Percentiles rank a stretch among this genome's conserved stretches.
Evolutionary conservation across 2,888 invertebrate species (phyloP).

Genomic region (Acleris laterana): DNA sequence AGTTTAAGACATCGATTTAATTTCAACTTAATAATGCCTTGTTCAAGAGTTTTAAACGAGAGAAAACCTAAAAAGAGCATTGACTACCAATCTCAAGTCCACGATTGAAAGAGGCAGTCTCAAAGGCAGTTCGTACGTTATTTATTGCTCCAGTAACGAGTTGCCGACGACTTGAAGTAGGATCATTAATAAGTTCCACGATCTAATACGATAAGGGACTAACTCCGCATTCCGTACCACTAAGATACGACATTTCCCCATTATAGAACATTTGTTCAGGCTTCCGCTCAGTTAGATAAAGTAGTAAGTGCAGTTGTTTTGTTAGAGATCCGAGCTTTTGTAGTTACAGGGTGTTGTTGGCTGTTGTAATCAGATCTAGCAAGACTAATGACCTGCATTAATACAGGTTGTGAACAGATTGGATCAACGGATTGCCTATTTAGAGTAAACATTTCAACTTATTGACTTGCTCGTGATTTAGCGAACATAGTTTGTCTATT

Average conservation of each 20-base stretch:
- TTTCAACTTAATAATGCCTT: neutral
- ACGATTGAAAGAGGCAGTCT: constrained; percentile 59
- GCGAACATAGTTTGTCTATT: neutral
- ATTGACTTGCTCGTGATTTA: constrained; percentile 28
- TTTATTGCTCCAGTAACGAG: constrained; percentile 71
- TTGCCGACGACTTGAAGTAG: constrained; percentile 63
- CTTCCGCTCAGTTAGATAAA: constrained; percentile 45
- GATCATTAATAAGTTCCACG: constrained; percentile 69
- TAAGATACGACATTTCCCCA: constrained; percentile 49
- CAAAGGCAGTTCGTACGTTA: constrained; percentile 60
- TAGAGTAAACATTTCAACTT: constrained; percentile 38
- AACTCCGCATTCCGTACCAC: constrained; percentile 46
- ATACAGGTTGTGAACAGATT: constrained; percentile 65
- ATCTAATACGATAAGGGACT: constrained; percentile 51
- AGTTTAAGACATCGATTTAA: neutral
- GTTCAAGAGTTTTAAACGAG: neutral
- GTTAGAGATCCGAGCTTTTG: constrained; percentile 46
- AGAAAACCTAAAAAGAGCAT: constrained; percentile 44
- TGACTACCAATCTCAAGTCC: constrained; percentile 50
- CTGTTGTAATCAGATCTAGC: constrained; percentile 66
- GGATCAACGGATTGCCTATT: constrained; percentile 59
- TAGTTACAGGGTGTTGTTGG: constrained; percentile 48
- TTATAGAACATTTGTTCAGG: constrained; percentile 41
- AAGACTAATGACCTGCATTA: constrained; percentile 71
- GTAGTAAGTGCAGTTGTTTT: constrained; percentile 46